Base-by-base conservation (phyloP, 1,140 invertebrate species). In the Lordiphosa collinella region DNA sequence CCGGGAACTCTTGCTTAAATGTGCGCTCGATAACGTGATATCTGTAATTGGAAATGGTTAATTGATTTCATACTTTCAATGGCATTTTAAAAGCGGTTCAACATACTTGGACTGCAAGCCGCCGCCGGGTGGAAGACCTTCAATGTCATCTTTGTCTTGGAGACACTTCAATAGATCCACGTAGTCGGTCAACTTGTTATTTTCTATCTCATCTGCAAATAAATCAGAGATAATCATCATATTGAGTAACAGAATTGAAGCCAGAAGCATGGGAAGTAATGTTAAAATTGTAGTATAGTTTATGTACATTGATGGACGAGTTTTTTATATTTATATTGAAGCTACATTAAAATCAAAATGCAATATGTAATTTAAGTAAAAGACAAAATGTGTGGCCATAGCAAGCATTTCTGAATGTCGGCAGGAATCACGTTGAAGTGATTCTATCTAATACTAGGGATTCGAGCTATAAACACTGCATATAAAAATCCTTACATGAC, bases 91-190 rank as follows among this genome's bases (percentile, higher is more conserved):
- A 36, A 10, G 14, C 11, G 49, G 14, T 43, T 25, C 11, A 29
- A 76, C 76, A 63, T 53, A 88, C 87, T 88, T 86, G 68, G 87
- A 88, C 57, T 86, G 76, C 66, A 88, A 60, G 25, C 87, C 87
- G 55, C 87, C 87, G 62, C 87, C 87, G 18, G 87, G 87, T 51
- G 87, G 87, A 84, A 88, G 80, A 75, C 84, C 87, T 61, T 84
- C 76, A 59, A 88, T 88, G 65, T 88, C 80, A 48, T 76, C 74
- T 73, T 62, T 75, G 41, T 55, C 55, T 49, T 87, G 60, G 12
- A 88, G 71, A 71, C 70, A 62, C 68, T 75, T 73, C 43, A 88
- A 62, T 57, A 88, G 70, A 46, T 88, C 87, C 57, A 64, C 53
- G 48, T 79, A 88, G 48, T 84, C 68, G 32, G 51, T 76, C 31